phyloP scores from a whole-genome alignment of 2,113 vertebrate genomes.

The Chlorodrepanis virens region DNA sequence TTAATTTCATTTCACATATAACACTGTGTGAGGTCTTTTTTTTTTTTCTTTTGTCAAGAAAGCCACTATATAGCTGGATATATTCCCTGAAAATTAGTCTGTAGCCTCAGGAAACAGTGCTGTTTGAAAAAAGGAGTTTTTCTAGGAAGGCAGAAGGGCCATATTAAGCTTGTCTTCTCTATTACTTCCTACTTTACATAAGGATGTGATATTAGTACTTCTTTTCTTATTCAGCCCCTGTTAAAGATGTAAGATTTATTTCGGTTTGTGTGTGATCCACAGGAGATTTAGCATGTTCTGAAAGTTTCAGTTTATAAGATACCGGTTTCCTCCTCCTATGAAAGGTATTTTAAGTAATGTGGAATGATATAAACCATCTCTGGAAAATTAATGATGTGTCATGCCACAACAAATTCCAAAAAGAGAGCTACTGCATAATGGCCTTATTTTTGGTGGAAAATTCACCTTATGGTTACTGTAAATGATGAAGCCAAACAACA shows the following conservation, averaged over 20 bases:
- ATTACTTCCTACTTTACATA: not conserved
- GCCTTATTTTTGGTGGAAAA: not conserved
- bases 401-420: not conserved
- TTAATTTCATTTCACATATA: not conserved
- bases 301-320: not conserved
- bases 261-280: not conserved
- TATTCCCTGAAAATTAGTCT: not conserved
- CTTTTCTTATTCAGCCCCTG: not conserved
- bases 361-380: not conserved
- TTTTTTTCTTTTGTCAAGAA: not conserved
- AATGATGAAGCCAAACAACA: not conserved
- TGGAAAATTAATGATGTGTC: not conserved
- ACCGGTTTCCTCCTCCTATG: not conserved
- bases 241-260: not conserved
- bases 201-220: not conserved
- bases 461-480: not conserved
- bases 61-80: not conserved
- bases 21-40: not conserved
- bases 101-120: not conserved
- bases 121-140: not conserved
- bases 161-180: not conserved
- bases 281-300: not conserved
- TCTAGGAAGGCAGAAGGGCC: not conserved
- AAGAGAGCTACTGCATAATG: not conserved
- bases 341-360: not conserved